Conservation (phyloP, 2,113 vertebrate species). For the Silurus meridionalis region DNA sequence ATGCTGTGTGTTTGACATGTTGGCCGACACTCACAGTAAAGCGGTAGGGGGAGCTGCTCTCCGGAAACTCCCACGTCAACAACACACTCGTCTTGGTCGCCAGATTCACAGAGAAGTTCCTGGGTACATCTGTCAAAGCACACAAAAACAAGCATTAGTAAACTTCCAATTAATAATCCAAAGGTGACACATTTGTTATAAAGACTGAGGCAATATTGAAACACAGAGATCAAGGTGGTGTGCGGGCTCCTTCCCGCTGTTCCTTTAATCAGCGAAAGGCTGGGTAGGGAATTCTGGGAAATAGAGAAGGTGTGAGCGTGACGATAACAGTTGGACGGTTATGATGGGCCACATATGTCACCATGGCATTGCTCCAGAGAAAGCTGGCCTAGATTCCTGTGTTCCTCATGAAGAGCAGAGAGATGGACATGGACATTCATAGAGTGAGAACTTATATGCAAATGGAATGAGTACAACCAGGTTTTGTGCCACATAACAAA, state of each 20-base stretch:
- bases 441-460: constrained; percentile 55
- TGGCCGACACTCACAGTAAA: constrained; percentile 80
- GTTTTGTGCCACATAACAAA: constrained; percentile 51
- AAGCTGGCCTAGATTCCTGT: constrained; percentile 45
- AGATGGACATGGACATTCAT: constrained; percentile 43
- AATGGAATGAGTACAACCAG: constrained; percentile 10
- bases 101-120: constrained; percentile 97
- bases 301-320: constrained; percentile 66
- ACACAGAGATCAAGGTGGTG: constrained; percentile 32
- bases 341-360: constrained; percentile 32
- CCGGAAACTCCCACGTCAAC: constrained; percentile 96
- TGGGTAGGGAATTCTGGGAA: constrained; percentile 54
- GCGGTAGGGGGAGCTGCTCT: constrained; percentile 84
- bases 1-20: background rate
- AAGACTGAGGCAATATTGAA: background rate
- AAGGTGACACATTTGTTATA: background rate
- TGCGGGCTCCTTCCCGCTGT: constrained; percentile 24
- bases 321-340: constrained; percentile 52
- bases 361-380: constrained; percentile 32
- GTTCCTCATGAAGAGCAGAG: constrained; percentile 31
- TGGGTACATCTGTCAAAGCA: constrained; percentile 84
- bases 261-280: constrained; percentile 19
- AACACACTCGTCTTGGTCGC: constrained; percentile 93
- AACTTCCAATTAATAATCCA: background rate
- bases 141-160: constrained; percentile 49